A percentile compares a stretch with the other conserved stretches of the same genome.
phyloP scores from a whole-genome alignment of 2,888 invertebrate species.

The Lasioglossum calceatum region DNA sequence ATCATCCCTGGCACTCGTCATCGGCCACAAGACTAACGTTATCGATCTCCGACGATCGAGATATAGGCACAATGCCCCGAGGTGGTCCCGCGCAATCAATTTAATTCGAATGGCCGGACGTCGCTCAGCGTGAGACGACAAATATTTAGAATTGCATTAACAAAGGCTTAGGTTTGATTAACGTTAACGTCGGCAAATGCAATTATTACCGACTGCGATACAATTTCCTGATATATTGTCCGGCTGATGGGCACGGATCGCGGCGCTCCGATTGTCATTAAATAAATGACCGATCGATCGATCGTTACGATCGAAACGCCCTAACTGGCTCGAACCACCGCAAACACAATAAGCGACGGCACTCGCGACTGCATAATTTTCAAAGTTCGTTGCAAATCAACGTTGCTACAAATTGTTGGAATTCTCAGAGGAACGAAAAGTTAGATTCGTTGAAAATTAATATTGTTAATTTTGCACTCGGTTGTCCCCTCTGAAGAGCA shows the following conservation, averaged over 20 bases:
- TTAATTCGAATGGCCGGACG: constrained; percentile 58
- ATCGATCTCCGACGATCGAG: constrained; percentile 61
- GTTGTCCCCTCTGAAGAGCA: too few relatives aligned
- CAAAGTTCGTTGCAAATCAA: too few relatives aligned
- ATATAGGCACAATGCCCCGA: constrained; percentile 55
- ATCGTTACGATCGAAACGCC: not conserved
- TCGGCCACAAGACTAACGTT: constrained; percentile 51
- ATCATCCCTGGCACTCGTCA: constrained; percentile 51
- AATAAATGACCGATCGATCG: constrained; percentile 36
- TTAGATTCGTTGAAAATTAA: too few relatives aligned
- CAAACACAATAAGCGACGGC: not conserved
- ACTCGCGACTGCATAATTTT: not conserved
- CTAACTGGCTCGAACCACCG: not conserved
- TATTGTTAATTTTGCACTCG: too few relatives aligned
- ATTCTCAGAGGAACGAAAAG: too few relatives aligned
- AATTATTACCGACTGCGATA: constrained; percentile 51
- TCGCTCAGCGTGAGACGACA: constrained; percentile 64
- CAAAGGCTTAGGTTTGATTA: constrained; percentile 46
- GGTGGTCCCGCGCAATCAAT: constrained; percentile 64
- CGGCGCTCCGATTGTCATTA: constrained; percentile 15
- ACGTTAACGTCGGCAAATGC: constrained; percentile 53
- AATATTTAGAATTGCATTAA: constrained; percentile 66
- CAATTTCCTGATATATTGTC: constrained; percentile 39
- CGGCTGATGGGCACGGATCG: constrained; percentile 19
- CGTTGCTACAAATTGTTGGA: too few relatives aligned